Conservation (phyloP, 1,140 invertebrate genomes). For the Agrypnia vestita region DNA sequence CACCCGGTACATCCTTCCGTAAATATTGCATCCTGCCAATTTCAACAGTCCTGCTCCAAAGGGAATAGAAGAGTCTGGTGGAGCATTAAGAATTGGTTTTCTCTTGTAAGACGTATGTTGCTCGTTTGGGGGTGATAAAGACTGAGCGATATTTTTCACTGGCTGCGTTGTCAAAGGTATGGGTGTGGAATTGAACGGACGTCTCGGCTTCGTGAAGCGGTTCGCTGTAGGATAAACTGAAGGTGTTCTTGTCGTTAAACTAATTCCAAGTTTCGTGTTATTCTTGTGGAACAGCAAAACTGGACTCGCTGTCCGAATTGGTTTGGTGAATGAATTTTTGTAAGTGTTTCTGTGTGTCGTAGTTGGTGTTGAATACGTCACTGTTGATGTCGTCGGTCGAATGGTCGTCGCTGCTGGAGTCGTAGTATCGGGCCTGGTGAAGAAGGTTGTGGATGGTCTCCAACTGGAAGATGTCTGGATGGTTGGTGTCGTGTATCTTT, state of each 20-base stretch:
- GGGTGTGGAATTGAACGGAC: conserved; percentile 44
- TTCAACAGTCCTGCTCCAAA: conserved; percentile 77
- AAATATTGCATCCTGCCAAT: conserved; percentile 92
- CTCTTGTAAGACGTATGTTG: conserved; percentile 46
- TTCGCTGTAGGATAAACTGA: conserved; percentile 50
- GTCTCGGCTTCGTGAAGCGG: conserved; percentile 52
- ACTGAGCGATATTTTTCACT: conserved; percentile 45
- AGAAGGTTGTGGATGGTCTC: conserved; percentile 30
- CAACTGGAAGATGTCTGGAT: conserved; percentile 57
- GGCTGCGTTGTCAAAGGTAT: conserved; percentile 35
- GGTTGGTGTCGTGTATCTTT: conserved; percentile 53
- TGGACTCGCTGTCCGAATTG: conserved; percentile 45
- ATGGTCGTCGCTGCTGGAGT: conserved; percentile 56
- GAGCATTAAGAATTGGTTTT: conserved; percentile 54
- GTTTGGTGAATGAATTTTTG: conserved; percentile 55
- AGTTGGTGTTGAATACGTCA: conserved; percentile 56
- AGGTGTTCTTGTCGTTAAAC: conserved; percentile 46
- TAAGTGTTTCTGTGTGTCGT: conserved; percentile 57
- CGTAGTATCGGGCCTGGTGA: conserved; percentile 58
- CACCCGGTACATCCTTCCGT: conserved; percentile 90
- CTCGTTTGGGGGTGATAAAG: conserved; percentile 56
- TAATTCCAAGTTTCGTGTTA: conserved; percentile 47
- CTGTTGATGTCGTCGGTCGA: conserved; percentile 54
- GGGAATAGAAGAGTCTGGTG: conserved; percentile 57
- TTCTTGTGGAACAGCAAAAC: conserved; percentile 50